These are phyloP conservation scores for Melieria omissa DNA, from an alignment of 2,888 invertebrate genomes.

Conservation along the genomic window DNA sequence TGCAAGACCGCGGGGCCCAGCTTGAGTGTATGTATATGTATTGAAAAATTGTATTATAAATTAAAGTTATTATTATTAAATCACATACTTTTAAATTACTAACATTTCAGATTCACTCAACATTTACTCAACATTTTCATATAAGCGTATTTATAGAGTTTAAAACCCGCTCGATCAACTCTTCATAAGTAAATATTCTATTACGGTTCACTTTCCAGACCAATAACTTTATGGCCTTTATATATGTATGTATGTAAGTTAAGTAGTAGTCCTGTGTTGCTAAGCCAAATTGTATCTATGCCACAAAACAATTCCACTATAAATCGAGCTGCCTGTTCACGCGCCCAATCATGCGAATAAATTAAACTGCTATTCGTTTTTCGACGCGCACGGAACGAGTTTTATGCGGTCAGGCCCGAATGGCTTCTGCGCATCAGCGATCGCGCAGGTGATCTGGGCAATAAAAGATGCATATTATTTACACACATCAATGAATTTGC, in stretches of 20 bases:
- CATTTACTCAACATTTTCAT: no score
- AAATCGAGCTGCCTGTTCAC: not conserved
- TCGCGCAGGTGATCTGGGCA: not conserved
- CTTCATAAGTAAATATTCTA: no score
- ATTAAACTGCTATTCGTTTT: slow-evolving; percentile 2
- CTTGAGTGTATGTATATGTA: slow-evolving; percentile 16
- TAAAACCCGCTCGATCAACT: no score
- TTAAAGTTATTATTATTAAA: not conserved
- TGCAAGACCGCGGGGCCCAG: slow-evolving; percentile 26
- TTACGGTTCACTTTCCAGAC: no score
- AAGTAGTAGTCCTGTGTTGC: not conserved
- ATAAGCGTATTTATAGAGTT: no score
- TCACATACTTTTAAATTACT: no score
- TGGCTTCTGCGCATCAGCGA: slow-evolving; percentile 1
- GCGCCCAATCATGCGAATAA: slow-evolving; percentile 24
- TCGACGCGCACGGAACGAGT: not conserved
- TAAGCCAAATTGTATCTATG: not conserved
- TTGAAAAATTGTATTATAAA: not conserved
- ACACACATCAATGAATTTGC: not conserved
- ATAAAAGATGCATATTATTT: not conserved
- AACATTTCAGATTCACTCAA: no score
- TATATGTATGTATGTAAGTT: no score
- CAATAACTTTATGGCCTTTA: no score
- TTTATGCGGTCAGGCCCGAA: not conserved
- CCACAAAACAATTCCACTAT: no score